Percentiles rank a stretch among this genome's conserved stretches.
Conservation (phyloP, 2,888 invertebrate genomes). For the Allacma fusca region DNA sequence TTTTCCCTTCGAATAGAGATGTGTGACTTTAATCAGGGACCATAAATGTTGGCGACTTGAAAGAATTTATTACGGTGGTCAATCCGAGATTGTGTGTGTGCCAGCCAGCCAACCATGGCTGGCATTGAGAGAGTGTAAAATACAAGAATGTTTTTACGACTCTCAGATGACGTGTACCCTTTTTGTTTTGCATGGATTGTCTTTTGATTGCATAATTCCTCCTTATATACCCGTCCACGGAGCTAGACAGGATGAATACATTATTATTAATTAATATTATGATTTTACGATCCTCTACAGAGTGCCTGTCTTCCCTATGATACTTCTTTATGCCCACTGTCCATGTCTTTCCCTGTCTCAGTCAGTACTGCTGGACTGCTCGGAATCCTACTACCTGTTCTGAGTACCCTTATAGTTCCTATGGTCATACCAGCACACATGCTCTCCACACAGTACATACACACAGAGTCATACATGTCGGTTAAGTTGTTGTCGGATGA, state of each 20-base stretch:
- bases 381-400: no score
- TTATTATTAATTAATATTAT: conserved; percentile 44
- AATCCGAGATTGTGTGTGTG: conserved; percentile 25
- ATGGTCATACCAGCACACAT: no score
- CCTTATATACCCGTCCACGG: conserved; percentile 26
- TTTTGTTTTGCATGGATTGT: conserved; percentile 43
- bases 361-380: no score
- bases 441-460: no score
- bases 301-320: neutral
- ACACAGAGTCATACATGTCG: no score
- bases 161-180: conserved; percentile 34
- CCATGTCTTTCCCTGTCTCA: no score
- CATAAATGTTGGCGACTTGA: conserved; percentile 48
- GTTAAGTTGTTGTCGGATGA: no score
- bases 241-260: conserved; percentile 39
- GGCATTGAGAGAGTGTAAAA: conserved; percentile 9
- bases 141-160: conserved; percentile 40
- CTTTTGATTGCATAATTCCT: conserved; percentile 34
- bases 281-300: conserved; percentile 25
- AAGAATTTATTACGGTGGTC: conserved; percentile 43
- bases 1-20: conserved; percentile 37
- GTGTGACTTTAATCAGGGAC: conserved; percentile 48
- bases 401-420: no score
- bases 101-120: neutral
- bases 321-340: neutral